Conservation (phyloP, 2,113 vertebrate species). For the Sarotherodon lohbergeri region DNA sequence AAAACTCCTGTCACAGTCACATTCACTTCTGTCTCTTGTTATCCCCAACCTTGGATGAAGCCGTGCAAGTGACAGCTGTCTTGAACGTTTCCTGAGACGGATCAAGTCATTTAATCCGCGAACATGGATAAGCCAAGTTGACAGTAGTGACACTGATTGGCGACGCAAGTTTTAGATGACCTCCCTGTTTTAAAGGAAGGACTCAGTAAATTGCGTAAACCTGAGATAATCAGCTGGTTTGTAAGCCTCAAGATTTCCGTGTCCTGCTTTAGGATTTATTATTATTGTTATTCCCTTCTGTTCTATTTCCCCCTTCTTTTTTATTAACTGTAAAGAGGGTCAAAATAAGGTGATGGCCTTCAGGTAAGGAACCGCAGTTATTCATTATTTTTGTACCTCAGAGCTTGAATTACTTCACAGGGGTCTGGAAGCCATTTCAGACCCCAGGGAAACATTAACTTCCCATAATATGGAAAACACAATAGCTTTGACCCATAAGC, state of each 20-base stretch:
- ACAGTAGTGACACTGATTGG: background rate
- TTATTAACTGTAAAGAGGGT: conserved; percentile 22
- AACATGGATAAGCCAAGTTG: background rate
- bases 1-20: background rate
- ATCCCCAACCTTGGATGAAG: background rate
- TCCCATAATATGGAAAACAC: conserved; percentile 15
- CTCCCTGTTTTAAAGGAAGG: background rate
- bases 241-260: background rate
- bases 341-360: conserved; percentile 19
- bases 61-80: background rate
- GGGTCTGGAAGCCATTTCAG: conserved; percentile 13
- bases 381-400: conserved; percentile 35
- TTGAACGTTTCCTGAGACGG: background rate
- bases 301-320: background rate
- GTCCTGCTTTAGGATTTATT: background rate
- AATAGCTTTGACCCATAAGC: conserved; percentile 6
- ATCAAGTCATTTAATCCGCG: background rate
- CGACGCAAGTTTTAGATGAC: background rate
- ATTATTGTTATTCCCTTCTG: background rate
- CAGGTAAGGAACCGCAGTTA: background rate
- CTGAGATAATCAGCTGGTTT: background rate
- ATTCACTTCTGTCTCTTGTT: background rate
- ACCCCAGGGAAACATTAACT: conserved; percentile 1
- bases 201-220: background rate
- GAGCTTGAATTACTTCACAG: conserved; percentile 31